Base-by-base conservation (phyloP, 2,797 vertebrate species). In the Muraenolepis orangiensis region DNA sequence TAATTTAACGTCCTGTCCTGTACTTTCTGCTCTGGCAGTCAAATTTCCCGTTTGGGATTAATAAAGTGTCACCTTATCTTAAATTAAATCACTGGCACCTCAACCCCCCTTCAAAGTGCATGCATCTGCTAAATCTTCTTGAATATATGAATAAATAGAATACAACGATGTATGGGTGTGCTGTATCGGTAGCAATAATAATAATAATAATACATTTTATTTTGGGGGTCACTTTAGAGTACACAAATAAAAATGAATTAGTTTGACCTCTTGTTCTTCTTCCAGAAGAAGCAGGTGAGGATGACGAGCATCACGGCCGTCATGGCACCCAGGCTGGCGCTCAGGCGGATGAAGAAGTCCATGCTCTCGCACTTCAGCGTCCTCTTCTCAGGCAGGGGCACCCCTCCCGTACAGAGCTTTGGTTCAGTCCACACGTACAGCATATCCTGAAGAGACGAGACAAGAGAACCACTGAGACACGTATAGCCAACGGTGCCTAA, bases 281-380 rank as follows among this genome's bases (percentile, higher is more conserved):
- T 99, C 98, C 98, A 99, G 92, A 99, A 98, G 90, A 98, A 98
- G 87, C 95, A 99, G 76, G 95, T 98, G 83, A 99, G 91, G 70
- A 94, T 95, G 84, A 98, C 79, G 18, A 99, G 95, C 66, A 99
- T 89, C 78, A 95, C 93, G 0, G 96, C 96, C 18, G 91, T 93
- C 87, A 97, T 96, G 38, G 93, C 93, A 51, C 95, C 97, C 31
- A 95, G 87, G 3, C 94, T 96, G 10, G 94, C 93, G 69, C 96
- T 96, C 61, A 97, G 92, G 83, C 94, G 96, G 18, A 98, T 84
- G 96, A 96, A 98, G 83, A 97, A 95, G 80, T 98, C 96, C 80
- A 99, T 90, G 1, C 95, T 94, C 90, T 98, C 95, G 68, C 97
- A 99, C 1, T 93, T 89, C 76, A 92, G 76, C 0, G 90, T 94